Conservation (phyloP, 1,140 invertebrate genomes). For the Zophobas atratus region DNA sequence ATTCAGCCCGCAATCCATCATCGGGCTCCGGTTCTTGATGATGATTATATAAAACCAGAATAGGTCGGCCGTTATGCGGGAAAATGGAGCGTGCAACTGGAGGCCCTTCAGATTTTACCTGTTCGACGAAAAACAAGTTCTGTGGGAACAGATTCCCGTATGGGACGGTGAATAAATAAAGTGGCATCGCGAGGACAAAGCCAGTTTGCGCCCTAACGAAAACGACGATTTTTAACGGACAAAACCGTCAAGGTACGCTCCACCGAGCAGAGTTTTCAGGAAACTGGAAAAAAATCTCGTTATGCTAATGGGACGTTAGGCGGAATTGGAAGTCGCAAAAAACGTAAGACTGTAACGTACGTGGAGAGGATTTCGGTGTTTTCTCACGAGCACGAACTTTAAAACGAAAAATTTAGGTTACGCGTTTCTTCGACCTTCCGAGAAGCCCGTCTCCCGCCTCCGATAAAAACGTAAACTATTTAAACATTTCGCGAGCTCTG, state of each 20-base stretch:
- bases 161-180: conserved; percentile 33
- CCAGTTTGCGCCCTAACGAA: conserved; percentile 19
- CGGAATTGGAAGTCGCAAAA: background rate
- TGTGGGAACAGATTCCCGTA: conserved; percentile 35
- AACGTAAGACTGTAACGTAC: background rate
- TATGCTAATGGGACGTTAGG: too few relatives aligned
- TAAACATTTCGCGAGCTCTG: conserved; percentile 3
- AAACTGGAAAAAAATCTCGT: conserved; percentile 25
- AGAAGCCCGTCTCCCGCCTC: background rate
- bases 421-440: background rate
- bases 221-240: conserved; percentile 19
- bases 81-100: conserved; percentile 33
- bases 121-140: conserved; percentile 38
- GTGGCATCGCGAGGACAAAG: conserved; percentile 15
- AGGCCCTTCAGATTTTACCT: conserved; percentile 26
- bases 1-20: conserved; percentile 30
- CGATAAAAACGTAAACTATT: conserved; percentile 33
- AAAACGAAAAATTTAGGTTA: too few relatives aligned
- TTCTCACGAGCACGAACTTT: too few relatives aligned
- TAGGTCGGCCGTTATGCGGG: conserved; percentile 20
- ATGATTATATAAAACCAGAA: conserved; percentile 16
- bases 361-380: too few relatives aligned
- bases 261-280: conserved; percentile 10
- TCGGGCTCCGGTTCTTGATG: conserved; percentile 7
- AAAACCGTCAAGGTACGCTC: conserved; percentile 22